Base-by-base conservation (phyloP, 2,797 vertebrate genomes). In the Leptodactylus fallax region DNA sequence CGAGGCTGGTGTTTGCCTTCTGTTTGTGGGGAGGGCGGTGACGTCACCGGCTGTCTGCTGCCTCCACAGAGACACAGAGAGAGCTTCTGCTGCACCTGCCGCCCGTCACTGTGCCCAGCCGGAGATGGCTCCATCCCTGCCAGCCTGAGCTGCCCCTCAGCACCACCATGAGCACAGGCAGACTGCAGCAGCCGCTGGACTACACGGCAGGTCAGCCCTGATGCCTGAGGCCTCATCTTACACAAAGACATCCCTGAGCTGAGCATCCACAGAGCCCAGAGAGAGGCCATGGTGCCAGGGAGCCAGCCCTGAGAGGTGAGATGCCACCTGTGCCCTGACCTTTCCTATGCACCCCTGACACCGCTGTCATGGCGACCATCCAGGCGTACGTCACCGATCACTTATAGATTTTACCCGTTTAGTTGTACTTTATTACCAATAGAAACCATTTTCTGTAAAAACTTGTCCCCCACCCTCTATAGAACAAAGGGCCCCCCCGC, bases 41-140 rank as follows among this genome's bases (percentile, higher is more conserved):
- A 89, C 83, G 87, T 89, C 83, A 89, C 53, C 83, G 19, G n/a
- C 83, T 86, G 87, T 60, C 79, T 89, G 83, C 21, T 61, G 53
- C 55, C 45, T 47, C 67, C 13, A 25, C 0, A 69, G 61, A 53
- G 25, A 56, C n/a, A 25, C 1, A 16, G 49, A n/a, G 1, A 67
- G 71, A 56, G 51, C 1, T 3, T 11, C 85, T 63, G 86, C 86
- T 55, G 86, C 80, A 82, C 58, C 86, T 78, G 71, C 16, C 36
- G 36, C 36, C 36, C 36, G 19, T 16, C 51, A 45, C 27, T 71
- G 71, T 51, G 55, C 61, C 14, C 45, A 36, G 25, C 25, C 8
- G 17, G 55, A 25, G 14, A 49, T 51, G 72, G 9, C 45, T 5
- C 47, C 19, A 5, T 1, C 21, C 47, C 72, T 51, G 77, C 17